phyloP scores from a whole-genome alignment of 2,113 vertebrate genomes.

The Hippocampus zosterae region DNA sequence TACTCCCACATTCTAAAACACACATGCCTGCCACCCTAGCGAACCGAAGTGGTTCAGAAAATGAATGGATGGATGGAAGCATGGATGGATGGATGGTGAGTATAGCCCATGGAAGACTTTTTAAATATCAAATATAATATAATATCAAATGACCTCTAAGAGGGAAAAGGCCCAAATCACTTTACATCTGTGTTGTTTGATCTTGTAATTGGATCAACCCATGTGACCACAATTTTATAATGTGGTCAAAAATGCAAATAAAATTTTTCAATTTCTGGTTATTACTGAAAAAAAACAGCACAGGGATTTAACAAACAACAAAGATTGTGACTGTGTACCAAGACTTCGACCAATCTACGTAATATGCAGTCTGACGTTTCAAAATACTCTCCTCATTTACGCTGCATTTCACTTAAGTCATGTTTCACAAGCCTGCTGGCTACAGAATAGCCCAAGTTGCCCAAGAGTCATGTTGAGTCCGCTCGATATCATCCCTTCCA shows the following conservation, averaged over 20 bases:
- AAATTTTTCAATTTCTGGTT: too few relatives aligned
- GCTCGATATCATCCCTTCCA: constrained; percentile 42
- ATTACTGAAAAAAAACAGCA: not conserved
- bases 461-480: constrained; percentile 29
- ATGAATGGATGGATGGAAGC: too few relatives aligned
- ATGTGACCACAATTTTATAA: not conserved
- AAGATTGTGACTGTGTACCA: not conserved
- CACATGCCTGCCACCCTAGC: too few relatives aligned
- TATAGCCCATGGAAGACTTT: not conserved
- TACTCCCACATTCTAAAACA: too few relatives aligned
- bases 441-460: constrained; percentile 27
- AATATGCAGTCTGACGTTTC: not conserved
- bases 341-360: not conserved
- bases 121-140: too few relatives aligned
- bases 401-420: constrained; percentile 7
- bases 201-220: not conserved
- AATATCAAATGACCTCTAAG: not conserved
- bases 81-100: too few relatives aligned
- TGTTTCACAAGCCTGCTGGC: constrained; percentile 13
- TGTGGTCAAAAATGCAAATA: too few relatives aligned
- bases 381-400: not conserved
- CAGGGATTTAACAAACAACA: not conserved
- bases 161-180: not conserved
- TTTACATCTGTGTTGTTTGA: not conserved
- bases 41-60: too few relatives aligned